Base-by-base conservation (phyloP, 2,888 invertebrate species). In the Epirrita christyi region DNA sequence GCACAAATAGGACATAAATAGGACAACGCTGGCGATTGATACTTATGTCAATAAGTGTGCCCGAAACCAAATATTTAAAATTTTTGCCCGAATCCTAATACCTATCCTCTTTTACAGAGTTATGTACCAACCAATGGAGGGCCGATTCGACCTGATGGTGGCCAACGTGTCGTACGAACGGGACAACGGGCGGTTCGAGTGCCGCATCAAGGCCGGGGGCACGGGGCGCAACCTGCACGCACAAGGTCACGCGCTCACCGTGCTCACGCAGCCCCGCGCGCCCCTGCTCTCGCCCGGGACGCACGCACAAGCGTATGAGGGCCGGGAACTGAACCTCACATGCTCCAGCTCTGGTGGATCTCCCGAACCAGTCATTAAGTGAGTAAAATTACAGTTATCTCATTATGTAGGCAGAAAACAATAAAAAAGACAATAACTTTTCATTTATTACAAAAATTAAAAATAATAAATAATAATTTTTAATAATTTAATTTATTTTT, bases 131-230 rank as follows among this genome's bases (percentile, higher is more conserved):
- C 96, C 97, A 40, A 94, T 95, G 61, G 98, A 98, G 59, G 93
- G 94, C 57, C 94, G 95, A 37, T 98, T 98, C 93, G 98, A 98
- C 89, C 93, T 98, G 73, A 93, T 96, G 84, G 97, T 98, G 75
- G 94, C 95, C 66, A 97, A 97, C 82, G 97, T 98, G 45, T 96
- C 97, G 48, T 98, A 98, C 91, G 97, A 96, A 80, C 93, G 96
- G 14, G 98, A 97, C 92, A 98, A 98, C 86, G 98, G 97, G 51
- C 94, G 95, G 75, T 98, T 97, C 92, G 97, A 97, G 90, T 98
- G 98, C 87, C 95, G 96, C 73, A 95, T 96, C 76, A 97, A 95
- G 92, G 97, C 95, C 62, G 95, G 94, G 72, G 97, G 96, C 66
- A 96, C 96, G 27, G 97, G 97, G 41, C 94, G 94, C 62, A 96